These are phyloP conservation scores for Pachydiplax longipennis DNA, from an alignment of 2,888 invertebrate species.

Conservation along the genomic window DNA sequence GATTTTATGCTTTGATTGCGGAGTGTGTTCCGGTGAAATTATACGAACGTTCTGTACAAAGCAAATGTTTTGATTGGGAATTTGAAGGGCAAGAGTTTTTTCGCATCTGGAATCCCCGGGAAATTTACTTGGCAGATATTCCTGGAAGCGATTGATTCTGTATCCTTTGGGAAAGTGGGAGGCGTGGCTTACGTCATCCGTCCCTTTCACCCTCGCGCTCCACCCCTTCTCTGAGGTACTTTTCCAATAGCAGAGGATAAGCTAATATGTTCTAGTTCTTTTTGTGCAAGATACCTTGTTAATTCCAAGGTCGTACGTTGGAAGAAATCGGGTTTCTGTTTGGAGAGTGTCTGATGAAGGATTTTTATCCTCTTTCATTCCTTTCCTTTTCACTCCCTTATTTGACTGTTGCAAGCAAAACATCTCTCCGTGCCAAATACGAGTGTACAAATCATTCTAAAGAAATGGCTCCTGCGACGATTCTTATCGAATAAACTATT, in stretches of 20 bases:
- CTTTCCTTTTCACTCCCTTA: too few species aligned
- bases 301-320: background rate
- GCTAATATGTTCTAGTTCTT: background rate
- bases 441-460: too few species aligned
- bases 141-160: conserved; percentile 32
- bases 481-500: too few species aligned
- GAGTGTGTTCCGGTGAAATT: background rate
- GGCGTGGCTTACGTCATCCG: background rate
- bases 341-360: too few species aligned
- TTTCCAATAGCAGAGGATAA: background rate
- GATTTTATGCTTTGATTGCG: too few species aligned
- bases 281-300: background rate
- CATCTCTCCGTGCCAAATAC: too few species aligned
- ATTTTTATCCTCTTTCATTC: too few species aligned
- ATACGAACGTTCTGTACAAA: background rate
- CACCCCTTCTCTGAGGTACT: background rate
- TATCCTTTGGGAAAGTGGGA: background rate
- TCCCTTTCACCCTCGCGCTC: background rate
- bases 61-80: background rate
- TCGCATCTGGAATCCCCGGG: conserved; percentile 1
- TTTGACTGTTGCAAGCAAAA: too few species aligned
- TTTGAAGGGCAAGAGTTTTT: background rate
- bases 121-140: background rate
- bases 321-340: background rate
- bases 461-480: too few species aligned